phyloP scores from a whole-genome alignment of 2,888 invertebrate genomes.

The Hirtodrosophila alboralis region DNA sequence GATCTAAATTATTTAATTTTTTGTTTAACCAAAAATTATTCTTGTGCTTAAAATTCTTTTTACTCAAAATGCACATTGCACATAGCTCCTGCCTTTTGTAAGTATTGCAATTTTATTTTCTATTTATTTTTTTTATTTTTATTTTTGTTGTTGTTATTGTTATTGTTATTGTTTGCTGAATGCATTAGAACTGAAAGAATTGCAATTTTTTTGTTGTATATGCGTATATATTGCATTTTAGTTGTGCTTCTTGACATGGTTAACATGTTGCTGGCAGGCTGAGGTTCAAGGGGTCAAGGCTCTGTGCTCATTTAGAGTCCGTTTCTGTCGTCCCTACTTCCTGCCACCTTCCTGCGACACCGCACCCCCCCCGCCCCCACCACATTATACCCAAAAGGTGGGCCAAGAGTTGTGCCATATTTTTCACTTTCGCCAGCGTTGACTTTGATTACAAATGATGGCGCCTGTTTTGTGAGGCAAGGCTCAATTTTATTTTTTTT shows the following conservation, averaged over 20 bases:
- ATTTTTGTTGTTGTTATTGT: constrained; percentile 3
- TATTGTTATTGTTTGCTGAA: constrained; percentile 1
- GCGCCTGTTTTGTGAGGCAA: constrained; percentile 32
- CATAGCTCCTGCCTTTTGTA: too few species aligned
- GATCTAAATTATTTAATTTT: too few species aligned
- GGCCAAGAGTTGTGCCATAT: constrained; percentile 44
- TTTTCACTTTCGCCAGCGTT: constrained; percentile 47
- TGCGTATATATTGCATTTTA: constrained; percentile 38
- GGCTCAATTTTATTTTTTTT: constrained; percentile 14
- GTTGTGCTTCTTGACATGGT: constrained; percentile 53
- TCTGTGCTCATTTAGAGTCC: constrained; percentile 49
- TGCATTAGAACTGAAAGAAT: constrained; percentile 37
- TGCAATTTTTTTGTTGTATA: constrained; percentile 18
- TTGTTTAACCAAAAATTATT: too few species aligned
- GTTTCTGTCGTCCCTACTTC: constrained; percentile 6
- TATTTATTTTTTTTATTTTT: too few species aligned
- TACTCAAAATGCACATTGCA: too few species aligned
- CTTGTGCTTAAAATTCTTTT: too few species aligned
- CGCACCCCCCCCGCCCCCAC: constrained; percentile 4
- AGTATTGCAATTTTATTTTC: too few species aligned
- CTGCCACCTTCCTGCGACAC: too few species aligned
- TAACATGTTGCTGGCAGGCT: constrained; percentile 34
- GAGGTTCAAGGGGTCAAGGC: constrained; percentile 62
- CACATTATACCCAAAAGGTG: constrained; percentile 34
- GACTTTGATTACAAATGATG: constrained; percentile 75